Evolutionary conservation across 2,113 vertebrate genomes (phyloP).

Genomic region (Gobiocypris rarus): DNA sequence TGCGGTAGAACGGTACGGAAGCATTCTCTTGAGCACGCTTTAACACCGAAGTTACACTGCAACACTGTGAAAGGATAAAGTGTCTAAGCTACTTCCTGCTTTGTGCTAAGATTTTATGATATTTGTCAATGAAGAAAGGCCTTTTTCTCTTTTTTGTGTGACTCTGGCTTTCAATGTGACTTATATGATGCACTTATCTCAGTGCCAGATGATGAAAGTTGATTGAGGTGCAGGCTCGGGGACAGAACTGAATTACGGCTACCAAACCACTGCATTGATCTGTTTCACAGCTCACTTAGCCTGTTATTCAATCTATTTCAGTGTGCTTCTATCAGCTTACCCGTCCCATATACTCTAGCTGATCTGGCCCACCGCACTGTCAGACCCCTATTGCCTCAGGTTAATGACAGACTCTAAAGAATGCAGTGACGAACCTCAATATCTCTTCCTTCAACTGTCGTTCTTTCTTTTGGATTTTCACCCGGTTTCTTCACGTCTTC

Average conservation of each 20-base stretch:
- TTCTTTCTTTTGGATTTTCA: constrained; percentile 20
- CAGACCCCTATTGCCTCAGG: constrained; percentile 52
- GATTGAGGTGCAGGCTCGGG: constrained; percentile 53
- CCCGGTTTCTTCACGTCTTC: not conserved
- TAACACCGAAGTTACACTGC: not conserved
- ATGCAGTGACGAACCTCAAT: constrained; percentile 56
- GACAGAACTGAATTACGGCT: constrained; percentile 58
- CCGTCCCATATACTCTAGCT: constrained; percentile 35
- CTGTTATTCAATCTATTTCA: constrained; percentile 54
- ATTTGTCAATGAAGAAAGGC: constrained; percentile 13
- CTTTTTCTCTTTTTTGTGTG: not conserved
- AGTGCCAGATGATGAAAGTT: constrained; percentile 8
- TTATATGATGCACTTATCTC: constrained; percentile 18
- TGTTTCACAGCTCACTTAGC: constrained; percentile 58
- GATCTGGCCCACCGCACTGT: constrained; percentile 17
- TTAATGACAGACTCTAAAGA: constrained; percentile 59
- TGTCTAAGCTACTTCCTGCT: constrained; percentile 1
- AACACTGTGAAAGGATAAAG: constrained; percentile 9
- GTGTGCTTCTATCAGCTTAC: constrained; percentile 44
- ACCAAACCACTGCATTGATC: constrained; percentile 56
- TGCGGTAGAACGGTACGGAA: constrained; percentile 15
- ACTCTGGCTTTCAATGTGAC: constrained; percentile 13
- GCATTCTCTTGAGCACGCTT: not conserved
- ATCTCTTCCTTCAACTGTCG: constrained; percentile 31
- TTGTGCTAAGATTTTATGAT: constrained; percentile 9